Evolutionary conservation across 1,140 invertebrate species (phyloP).

Genomic region (Brachionus koreanus): DNA sequence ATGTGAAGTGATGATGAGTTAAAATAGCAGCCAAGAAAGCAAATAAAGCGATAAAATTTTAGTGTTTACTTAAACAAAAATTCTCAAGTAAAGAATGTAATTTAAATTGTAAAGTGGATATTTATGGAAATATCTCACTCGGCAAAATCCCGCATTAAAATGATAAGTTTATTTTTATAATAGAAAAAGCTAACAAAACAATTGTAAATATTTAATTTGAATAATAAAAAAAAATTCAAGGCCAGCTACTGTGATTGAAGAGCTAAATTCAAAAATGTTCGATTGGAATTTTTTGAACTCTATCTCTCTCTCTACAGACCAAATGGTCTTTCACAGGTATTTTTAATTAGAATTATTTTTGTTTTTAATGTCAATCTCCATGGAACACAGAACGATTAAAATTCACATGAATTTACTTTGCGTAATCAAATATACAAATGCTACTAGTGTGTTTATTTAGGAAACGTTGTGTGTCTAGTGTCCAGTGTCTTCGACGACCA

Average conservation of each 20-base stretch:
- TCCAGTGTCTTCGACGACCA: not conserved
- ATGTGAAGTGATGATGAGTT: not conserved
- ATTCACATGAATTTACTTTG: not conserved
- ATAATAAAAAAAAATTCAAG: not conserved
- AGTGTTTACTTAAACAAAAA: conserved; percentile 17
- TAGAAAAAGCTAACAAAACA: not conserved
- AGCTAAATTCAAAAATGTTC: not conserved
- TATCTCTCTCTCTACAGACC: not conserved
- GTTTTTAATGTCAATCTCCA: not conserved
- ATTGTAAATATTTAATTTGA: conserved; percentile 31
- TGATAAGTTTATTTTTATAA: conserved; percentile 1
- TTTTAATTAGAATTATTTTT: conserved; percentile 1
- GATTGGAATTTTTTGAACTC: conserved; percentile 1
- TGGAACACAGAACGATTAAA: not conserved
- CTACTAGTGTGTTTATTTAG: not conserved
- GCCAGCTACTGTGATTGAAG: not conserved
- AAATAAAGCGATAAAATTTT: not conserved
- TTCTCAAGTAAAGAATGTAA: not conserved
- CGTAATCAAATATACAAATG: not conserved
- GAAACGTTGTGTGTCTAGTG: not conserved
- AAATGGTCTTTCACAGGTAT: not conserved
- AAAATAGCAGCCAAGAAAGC: conserved; percentile 1
- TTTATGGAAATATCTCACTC: conserved; percentile 24
- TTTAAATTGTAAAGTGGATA: conserved; percentile 38
- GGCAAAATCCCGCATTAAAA: not conserved